phyloP scores from a whole-genome alignment of 2,797 vertebrate species.

The Clangula hyemalis region DNA sequence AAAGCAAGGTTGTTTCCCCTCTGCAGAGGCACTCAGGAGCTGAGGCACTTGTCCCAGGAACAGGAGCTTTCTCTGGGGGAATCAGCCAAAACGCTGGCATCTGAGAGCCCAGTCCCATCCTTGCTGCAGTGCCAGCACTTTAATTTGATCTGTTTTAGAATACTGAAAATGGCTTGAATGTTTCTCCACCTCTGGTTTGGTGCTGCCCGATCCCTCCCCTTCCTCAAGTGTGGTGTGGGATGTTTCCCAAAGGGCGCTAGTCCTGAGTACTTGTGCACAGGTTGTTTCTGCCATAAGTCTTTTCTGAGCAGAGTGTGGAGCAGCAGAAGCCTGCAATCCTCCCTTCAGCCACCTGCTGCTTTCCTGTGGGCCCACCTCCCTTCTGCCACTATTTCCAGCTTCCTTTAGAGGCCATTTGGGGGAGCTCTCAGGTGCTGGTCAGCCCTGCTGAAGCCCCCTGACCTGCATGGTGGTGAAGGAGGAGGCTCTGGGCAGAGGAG shows the following conservation, averaged over 20 bases:
- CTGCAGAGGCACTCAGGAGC: not conserved
- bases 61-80: not conserved
- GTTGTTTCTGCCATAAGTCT: not conserved
- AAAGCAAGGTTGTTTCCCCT: not conserved
- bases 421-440: not conserved
- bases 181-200: not conserved
- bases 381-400: not conserved
- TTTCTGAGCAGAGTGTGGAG: not conserved
- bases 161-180: rapidly evolving
- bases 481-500: not conserved
- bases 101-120: not conserved
- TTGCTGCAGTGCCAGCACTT: not conserved
- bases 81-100: not conserved
- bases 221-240: not conserved
- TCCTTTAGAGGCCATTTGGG: not conserved
- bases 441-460: not conserved
- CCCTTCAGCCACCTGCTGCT: not conserved
- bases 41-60: not conserved
- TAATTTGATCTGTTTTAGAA: not conserved
- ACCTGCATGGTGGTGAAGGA: not conserved
- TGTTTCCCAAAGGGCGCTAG: slow-evolving; percentile 30
- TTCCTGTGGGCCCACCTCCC: not conserved
- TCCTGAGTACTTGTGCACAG: not conserved
- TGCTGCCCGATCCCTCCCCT: not conserved
- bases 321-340: not conserved